Conservation (phyloP, 2,113 vertebrate genomes). For the Scophthalmus maximus region DNA sequence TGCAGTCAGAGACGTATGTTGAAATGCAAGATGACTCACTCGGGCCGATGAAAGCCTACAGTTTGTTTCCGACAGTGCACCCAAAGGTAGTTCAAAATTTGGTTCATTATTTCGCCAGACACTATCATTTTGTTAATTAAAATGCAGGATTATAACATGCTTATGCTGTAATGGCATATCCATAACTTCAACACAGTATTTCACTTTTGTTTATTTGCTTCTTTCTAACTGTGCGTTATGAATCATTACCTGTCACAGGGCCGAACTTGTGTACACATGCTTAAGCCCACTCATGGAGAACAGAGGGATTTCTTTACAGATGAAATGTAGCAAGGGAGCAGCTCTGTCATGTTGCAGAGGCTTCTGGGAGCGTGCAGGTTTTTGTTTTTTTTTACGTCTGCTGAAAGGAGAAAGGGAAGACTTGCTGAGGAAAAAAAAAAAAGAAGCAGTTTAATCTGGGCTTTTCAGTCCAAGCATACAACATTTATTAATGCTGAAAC, state of each 20-base stretch:
- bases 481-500: conserved; percentile 70
- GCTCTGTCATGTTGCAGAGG: conserved; percentile 67
- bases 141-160: conserved; percentile 5
- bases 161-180: conserved; percentile 17
- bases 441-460: conserved; percentile 66
- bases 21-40: conserved; percentile 59
- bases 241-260: conserved; percentile 70
- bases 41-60: conserved; percentile 55
- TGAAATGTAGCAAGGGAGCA: conserved; percentile 67
- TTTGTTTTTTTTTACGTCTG: conserved; percentile 47
- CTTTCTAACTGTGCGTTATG: conserved; percentile 56
- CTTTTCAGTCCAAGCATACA: conserved; percentile 65
- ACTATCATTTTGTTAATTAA: conserved; percentile 22
- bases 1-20: conserved; percentile 42
- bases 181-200: conserved; percentile 20
- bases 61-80: conserved; percentile 31
- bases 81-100: conserved; percentile 48
- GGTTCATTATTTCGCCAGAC: conserved; percentile 38
- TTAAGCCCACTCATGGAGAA: conserved; percentile 69
- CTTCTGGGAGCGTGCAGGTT: conserved; percentile 61
- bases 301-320: conserved; percentile 74
- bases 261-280: conserved; percentile 68
- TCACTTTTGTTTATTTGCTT: conserved; percentile 53
- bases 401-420: conserved; percentile 48
- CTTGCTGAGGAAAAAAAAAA: conserved; percentile 21